These are phyloP conservation scores for Nasonia giraulti DNA, from an alignment of 1,140 invertebrate species.

Conservation along the genomic window DNA sequence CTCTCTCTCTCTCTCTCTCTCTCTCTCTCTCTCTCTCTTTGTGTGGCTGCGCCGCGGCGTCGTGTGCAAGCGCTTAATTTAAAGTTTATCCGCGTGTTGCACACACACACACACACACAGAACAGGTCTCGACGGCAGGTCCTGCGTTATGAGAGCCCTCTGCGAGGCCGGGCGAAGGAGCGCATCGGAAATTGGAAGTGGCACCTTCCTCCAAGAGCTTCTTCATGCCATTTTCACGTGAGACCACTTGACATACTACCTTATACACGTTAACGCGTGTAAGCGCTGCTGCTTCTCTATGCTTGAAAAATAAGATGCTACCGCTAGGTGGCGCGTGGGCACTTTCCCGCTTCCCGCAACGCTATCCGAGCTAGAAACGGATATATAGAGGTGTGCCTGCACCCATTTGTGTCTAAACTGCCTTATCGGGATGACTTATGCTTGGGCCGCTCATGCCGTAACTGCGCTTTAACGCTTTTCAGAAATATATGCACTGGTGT, in stretches of 20 bases:
- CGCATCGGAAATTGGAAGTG: slow-evolving; percentile 71
- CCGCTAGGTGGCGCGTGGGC: too few species aligned
- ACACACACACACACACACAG: slow-evolving; percentile 65
- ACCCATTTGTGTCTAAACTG: too few species aligned
- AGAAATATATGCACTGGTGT: too few species aligned
- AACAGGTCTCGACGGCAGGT: slow-evolving; percentile 80
- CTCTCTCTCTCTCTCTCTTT: too few species aligned
- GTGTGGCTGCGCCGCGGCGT: not conserved
- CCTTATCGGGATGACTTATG: too few species aligned
- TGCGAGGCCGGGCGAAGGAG: slow-evolving; percentile 81
- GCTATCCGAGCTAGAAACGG: too few species aligned
- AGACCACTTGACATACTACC: slow-evolving; percentile 62
- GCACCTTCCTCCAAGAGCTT: slow-evolving; percentile 82
- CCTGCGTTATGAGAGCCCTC: slow-evolving; percentile 81
- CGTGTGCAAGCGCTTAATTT: slow-evolving; percentile 28
- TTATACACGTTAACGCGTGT: not conserved
- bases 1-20: too few species aligned
- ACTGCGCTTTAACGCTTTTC: too few species aligned
- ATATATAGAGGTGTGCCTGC: too few species aligned
- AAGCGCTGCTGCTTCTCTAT: not conserved
- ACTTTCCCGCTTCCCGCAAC: too few species aligned
- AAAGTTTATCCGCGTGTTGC: slow-evolving; percentile 28
- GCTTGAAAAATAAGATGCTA: not conserved
- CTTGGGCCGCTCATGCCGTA: too few species aligned
- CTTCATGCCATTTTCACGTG: slow-evolving; percentile 82